These are phyloP conservation scores for Rhea pennata DNA, from an alignment of 2,113 vertebrate species.

Conservation along the genomic window DNA sequence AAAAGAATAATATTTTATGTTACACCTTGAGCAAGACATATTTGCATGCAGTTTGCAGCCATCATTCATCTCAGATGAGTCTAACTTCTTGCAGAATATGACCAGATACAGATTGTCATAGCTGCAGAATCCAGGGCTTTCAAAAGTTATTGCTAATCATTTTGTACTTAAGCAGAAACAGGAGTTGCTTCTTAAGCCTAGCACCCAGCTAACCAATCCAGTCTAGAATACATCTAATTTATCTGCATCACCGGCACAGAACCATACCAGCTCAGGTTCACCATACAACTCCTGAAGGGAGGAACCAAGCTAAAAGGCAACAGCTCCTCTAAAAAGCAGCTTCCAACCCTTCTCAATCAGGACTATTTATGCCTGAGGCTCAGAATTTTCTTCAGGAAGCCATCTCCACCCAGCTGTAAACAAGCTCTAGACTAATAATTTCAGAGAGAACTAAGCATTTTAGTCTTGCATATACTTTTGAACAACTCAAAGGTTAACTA, in stretches of 20 bases:
- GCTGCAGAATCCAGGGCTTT: background rate
- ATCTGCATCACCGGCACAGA: background rate
- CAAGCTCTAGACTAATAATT: background rate
- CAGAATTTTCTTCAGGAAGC: background rate
- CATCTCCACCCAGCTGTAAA: background rate
- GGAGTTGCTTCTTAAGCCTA: background rate
- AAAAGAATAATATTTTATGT: background rate
- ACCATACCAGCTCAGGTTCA: background rate
- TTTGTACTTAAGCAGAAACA: background rate
- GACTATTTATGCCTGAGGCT: background rate
- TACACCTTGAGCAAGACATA: background rate
- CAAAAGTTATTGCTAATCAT: background rate
- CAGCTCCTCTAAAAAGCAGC: background rate
- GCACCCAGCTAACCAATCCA: background rate
- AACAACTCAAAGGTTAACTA: background rate
- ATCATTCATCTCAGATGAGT: background rate
- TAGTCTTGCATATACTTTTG: background rate
- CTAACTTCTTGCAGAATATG: background rate
- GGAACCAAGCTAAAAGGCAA: background rate
- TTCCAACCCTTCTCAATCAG: background rate
- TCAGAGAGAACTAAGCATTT: background rate
- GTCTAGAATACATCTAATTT: background rate
- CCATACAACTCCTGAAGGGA: background rate
- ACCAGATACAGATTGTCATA: background rate
- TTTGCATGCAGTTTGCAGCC: background rate